Evolutionary conservation across 1,140 invertebrate species (phyloP).

Genomic region (Gonioctena quinquepunctata): DNA sequence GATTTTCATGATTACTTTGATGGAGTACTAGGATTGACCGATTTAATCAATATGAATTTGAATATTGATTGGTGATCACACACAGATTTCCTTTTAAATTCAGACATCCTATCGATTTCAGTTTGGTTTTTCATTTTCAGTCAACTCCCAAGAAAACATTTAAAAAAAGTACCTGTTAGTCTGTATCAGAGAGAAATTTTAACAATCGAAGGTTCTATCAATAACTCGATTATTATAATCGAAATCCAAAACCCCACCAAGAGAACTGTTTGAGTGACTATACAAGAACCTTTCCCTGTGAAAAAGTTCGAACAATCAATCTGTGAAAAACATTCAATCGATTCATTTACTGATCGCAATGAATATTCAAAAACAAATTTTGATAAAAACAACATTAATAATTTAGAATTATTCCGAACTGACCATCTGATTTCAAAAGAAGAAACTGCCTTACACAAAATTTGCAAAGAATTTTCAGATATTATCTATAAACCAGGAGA

Average conservation of each 20-base stretch:
- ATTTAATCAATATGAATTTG: neutral
- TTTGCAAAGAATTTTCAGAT: constrained; percentile 33
- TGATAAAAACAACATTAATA: neutral
- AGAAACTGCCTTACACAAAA: constrained; percentile 17
- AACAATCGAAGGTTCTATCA: neutral
- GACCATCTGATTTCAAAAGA: constrained; percentile 40
- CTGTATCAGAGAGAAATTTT: neutral
- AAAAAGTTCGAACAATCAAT: neutral
- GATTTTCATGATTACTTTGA: too few species aligned
- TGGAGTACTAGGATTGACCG: neutral
- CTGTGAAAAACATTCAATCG: neutral
- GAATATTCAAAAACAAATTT: neutral
- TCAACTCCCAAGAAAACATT: neutral
- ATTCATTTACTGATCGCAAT: too few species aligned
- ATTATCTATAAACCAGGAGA: constrained; percentile 31
- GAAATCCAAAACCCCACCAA: neutral
- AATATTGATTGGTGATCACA: neutral
- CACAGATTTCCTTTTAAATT: neutral
- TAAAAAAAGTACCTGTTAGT: neutral
- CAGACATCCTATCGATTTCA: neutral
- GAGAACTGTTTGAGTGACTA: neutral
- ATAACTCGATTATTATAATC: neutral
- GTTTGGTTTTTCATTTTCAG: neutral
- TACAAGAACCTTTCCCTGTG: neutral
- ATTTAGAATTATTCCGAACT: constrained; percentile 11